Evolutionary conservation across 2,888 invertebrate genomes (phyloP), one percentile per base, ranked within the genome.

Genomic region (Slavum lentiscoides): DNA sequence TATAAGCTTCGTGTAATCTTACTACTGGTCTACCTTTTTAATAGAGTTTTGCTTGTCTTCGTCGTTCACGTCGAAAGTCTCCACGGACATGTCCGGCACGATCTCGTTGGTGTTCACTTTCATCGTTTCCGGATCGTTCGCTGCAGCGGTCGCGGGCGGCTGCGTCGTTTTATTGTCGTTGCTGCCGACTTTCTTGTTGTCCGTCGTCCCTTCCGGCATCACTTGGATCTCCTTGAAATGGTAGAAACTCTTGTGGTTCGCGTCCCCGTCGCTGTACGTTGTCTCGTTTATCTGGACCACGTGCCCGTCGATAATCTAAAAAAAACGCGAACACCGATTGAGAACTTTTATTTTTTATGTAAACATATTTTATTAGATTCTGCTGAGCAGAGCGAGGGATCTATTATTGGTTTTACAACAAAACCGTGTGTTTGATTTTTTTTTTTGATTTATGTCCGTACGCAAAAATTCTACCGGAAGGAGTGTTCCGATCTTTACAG

Each of bases 221-320:
- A 82, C 64, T 2, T 72, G 58, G 17, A 82, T 69, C 17, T 74
- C 68, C 21, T 82, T 74, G 59, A 82, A 43, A 43, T 82, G 74
- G 49, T 69, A 82, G 67, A 74, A 68, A 53, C 69, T 74, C 59
- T 75, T 69, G 58, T 66, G 66, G 61, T 82, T 74, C 3, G 15
- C 69, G 53, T 82, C 72, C 15, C 77, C 82, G 19, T 53, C 21
- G 53, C 19, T 75, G 67, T 75, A 82, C 49, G 69, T 75, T 0
- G 82, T 82, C 17, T 82, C 82, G 68, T 82, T 82, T 9, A 70
- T 62, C 53, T 74, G 68, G 2, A 82, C 74, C 37, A 43, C 43
- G 53, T 82, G 82, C 2, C 82, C 82, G 37, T 82, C 66, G 9
- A 82, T 74, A 5, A 75, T 21, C 82, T 82, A 39, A 55, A 55